Conservation (phyloP, 2,113 vertebrate genomes). For the Poecile atricapillus region DNA sequence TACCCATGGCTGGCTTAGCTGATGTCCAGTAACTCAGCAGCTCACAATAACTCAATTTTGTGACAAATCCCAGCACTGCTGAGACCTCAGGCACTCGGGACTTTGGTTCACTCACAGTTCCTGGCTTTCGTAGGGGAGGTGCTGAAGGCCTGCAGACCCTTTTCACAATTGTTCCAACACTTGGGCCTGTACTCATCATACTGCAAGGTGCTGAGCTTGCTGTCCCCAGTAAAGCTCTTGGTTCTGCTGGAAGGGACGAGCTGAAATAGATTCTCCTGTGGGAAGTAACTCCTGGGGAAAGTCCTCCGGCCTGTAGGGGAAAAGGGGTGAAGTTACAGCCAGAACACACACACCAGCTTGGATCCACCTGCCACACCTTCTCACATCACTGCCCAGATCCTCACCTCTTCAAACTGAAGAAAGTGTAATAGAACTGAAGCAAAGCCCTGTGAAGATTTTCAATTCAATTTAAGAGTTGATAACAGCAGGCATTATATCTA, state of each 20-base stretch:
- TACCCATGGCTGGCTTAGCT: not conserved
- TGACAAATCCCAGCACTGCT: not conserved
- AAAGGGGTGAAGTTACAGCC: not conserved
- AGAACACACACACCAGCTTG: not conserved
- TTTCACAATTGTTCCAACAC: conserved; percentile 71
- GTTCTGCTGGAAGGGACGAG: conserved; percentile 85
- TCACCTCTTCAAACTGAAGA: not conserved
- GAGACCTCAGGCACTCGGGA: not conserved
- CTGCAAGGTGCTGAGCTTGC: conserved; percentile 72
- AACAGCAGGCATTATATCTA: not conserved
- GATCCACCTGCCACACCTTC: not conserved
- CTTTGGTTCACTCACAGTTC: conserved; percentile 54
- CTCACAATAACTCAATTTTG: not conserved
- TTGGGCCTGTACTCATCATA: conserved; percentile 76
- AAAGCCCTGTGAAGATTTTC: not conserved
- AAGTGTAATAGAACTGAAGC: not conserved
- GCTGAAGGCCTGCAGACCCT: conserved; percentile 56
- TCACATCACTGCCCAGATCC: not conserved
- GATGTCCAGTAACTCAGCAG: not conserved
- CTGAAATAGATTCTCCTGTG: conserved; percentile 87
- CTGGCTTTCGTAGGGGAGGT: conserved; percentile 42
- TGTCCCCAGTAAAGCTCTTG: conserved; percentile 85
- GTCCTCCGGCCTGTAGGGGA: conserved; percentile 81
- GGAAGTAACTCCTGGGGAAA: conserved; percentile 88
- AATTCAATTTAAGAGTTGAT: not conserved